phyloP scores from a whole-genome alignment of 2,113 vertebrate genomes.

The Garra rufa region DNA sequence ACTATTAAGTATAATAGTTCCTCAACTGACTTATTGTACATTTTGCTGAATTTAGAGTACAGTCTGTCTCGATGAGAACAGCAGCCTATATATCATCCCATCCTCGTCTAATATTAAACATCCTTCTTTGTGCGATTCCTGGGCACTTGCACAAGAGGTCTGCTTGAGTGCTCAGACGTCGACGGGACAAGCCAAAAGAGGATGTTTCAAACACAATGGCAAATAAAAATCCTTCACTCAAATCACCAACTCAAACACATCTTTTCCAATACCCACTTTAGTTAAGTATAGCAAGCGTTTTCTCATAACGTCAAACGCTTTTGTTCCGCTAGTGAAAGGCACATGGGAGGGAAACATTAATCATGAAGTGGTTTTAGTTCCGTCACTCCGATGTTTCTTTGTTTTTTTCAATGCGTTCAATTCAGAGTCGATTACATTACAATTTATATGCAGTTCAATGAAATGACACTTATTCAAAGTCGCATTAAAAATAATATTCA shows the following conservation, averaged over 20 bases:
- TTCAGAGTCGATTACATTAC: not conserved
- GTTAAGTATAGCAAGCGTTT: not conserved
- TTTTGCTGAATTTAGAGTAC: not conserved
- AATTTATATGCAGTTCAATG: not conserved
- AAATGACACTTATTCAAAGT: not conserved
- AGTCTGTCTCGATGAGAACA: not conserved
- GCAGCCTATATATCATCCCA: not conserved
- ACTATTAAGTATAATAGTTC: not conserved
- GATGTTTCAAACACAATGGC: conserved; percentile 5
- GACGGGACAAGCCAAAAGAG: not conserved
- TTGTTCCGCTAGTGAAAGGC: conserved; percentile 21
- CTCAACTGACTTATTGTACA: not conserved
- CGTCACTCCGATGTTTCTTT: not conserved
- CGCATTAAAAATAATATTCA: not conserved
- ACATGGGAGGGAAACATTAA: not conserved
- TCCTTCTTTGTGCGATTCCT: not conserved
- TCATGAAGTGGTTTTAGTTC: not conserved
- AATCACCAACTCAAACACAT: not conserved
- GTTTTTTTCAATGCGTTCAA: not conserved
- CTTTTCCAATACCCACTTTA: not conserved
- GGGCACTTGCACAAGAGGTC: not conserved
- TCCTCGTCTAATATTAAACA: conserved; percentile 10
- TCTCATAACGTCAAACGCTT: not conserved
- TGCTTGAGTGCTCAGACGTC: not conserved
- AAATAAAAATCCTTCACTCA: not conserved